Conservation (phyloP, 92 coral and sea anemone species). For the Virgularia gustaviana region DNA sequence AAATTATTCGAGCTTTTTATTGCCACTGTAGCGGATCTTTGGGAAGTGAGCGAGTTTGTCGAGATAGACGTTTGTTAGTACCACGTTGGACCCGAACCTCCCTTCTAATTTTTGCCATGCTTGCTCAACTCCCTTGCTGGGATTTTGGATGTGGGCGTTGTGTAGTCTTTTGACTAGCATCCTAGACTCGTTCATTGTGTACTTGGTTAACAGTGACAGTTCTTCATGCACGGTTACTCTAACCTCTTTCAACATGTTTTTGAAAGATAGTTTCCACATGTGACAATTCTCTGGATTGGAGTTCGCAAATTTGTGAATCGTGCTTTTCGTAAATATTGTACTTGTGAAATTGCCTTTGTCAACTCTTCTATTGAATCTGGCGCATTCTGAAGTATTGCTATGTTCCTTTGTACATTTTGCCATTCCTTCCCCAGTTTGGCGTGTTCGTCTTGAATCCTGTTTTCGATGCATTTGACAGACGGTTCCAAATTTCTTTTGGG, state of each 20-base stretch:
- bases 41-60: slow-evolving; percentile 37
- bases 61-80: slow-evolving; percentile 51
- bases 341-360: slow-evolving; percentile 18
- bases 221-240: slow-evolving; percentile 43
- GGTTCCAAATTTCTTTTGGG: slow-evolving; percentile 24
- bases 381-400: slow-evolving; percentile 14
- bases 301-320: slow-evolving; percentile 17
- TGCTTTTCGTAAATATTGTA: slow-evolving; percentile 18
- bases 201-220: slow-evolving; percentile 45
- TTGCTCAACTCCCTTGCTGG: slow-evolving; percentile 35
- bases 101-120: slow-evolving; percentile 52
- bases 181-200: slow-evolving; percentile 39
- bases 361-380: slow-evolving; percentile 23
- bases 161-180: slow-evolving; percentile 44
- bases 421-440: slow-evolving; percentile 9
- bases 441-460: slow-evolving; percentile 10
- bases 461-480: slow-evolving; percentile 8
- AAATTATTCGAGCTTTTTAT: slow-evolving; percentile 48
- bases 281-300: slow-evolving; percentile 49
- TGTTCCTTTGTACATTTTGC: not conserved
- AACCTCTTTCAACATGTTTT: slow-evolving; percentile 49
- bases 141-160: slow-evolving; percentile 50
- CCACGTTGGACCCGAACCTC: slow-evolving; percentile 51
- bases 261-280: slow-evolving; percentile 50
- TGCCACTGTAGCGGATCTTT: slow-evolving; percentile 24